A percentile compares a stretch with the other conserved stretches of the same genome.
These are phyloP conservation scores for Strigamia crassipes DNA, from an alignment of 2,888 invertebrate species.

Conservation along the genomic window DNA sequence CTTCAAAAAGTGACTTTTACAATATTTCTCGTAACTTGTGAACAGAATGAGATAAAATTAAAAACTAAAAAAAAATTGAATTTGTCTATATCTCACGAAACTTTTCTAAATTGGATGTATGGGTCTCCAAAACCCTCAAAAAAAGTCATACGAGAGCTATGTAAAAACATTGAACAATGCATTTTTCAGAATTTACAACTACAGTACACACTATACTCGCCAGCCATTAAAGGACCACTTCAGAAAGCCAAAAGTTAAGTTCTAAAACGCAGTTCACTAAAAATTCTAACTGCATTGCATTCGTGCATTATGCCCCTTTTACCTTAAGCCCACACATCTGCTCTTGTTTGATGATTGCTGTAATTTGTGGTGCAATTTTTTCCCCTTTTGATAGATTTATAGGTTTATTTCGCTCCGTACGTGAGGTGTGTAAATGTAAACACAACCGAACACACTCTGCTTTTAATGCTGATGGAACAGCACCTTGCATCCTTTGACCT, in stretches of 20 bases:
- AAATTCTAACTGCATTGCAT: not conserved
- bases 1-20: no score
- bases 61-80: no score
- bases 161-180: no score
- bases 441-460: not conserved
- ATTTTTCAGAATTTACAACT: no score
- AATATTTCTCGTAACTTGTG: no score
- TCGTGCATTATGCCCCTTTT: not conserved
- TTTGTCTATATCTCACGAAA: no score
- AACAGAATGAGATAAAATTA: no score
- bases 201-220: no score
- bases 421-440: constrained; percentile 18
- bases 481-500: constrained; percentile 24
- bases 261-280: not conserved
- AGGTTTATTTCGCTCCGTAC: not conserved
- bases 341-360: constrained; percentile 13
- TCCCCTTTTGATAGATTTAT: constrained; percentile 27
- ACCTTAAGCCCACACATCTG: not conserved
- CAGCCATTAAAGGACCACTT: no score
- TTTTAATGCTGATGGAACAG: constrained; percentile 3
- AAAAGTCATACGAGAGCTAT: no score
- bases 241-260: not conserved
- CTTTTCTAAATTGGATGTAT: no score
- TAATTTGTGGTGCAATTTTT: constrained; percentile 10
- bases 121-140: no score